These are phyloP conservation scores for Trissonchulus sp. DNA, from an alignment of 2,888 invertebrate species.

Conservation along the genomic window DNA sequence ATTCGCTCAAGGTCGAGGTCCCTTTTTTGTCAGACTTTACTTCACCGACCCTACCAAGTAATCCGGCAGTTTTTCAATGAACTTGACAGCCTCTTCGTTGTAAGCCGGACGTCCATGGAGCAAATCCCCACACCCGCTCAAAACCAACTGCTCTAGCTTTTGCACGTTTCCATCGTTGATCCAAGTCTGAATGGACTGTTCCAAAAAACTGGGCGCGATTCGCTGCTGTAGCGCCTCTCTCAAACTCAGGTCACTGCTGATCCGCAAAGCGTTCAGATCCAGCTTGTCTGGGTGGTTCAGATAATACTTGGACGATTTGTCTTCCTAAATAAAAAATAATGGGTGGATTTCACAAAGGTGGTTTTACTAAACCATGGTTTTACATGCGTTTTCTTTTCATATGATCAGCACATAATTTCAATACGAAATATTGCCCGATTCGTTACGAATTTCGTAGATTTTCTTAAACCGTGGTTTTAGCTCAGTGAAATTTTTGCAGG, in stretches of 20 bases:
- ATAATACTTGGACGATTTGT: slow-evolving; percentile 54
- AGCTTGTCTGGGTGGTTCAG: slow-evolving; percentile 51
- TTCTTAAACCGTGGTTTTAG: no score
- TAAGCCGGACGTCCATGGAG: slow-evolving; percentile 65
- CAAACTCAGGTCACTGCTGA: slow-evolving; percentile 36
- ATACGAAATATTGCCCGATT: no score
- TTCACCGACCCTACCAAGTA: slow-evolving; percentile 59
- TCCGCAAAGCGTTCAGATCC: slow-evolving; percentile 45
- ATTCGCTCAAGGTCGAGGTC: no score
- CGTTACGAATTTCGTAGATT: no score
- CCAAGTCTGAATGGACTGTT: slow-evolving; percentile 86
- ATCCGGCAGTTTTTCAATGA: slow-evolving; percentile 26
- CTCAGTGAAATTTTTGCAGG: no score
- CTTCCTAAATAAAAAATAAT: slow-evolving; percentile 48
- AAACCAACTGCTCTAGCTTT: slow-evolving; percentile 75
- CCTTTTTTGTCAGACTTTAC: no score
- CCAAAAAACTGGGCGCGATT: slow-evolving; percentile 49
- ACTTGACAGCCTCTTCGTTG: slow-evolving; percentile 64
- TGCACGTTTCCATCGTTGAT: slow-evolving; percentile 83
- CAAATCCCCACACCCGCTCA: slow-evolving; percentile 80
- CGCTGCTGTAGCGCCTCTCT: slow-evolving; percentile 49
- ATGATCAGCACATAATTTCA: no score
- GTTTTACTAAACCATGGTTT: no score
- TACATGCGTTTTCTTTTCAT: no score
- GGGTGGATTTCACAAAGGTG: no score